Evolutionary conservation across 1,140 invertebrate genomes (phyloP).

Genomic region (Oreohelix idahoensis): DNA sequence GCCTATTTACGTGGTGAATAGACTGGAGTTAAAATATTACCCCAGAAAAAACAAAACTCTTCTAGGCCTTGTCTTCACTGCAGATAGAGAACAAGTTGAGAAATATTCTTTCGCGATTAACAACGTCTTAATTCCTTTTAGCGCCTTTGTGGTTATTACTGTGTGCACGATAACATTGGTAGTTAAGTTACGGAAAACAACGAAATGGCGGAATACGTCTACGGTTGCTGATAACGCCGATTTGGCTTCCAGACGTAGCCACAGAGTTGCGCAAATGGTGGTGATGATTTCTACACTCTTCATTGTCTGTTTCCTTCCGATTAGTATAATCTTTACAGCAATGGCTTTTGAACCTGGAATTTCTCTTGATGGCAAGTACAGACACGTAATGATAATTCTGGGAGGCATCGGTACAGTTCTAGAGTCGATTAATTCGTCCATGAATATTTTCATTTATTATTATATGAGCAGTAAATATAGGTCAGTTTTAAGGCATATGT

Average conservation of each 20-base stretch:
- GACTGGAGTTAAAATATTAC: too few species aligned
- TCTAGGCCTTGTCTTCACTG: neutral
- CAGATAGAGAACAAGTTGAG: neutral
- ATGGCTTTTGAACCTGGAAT: neutral
- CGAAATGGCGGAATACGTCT: neutral
- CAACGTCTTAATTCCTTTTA: conserved; percentile 9
- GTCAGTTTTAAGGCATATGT: neutral
- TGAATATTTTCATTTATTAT: conserved; percentile 32
- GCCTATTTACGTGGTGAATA: too few species aligned
- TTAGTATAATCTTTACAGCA: conserved; percentile 12
- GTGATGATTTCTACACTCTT: conserved; percentile 15
- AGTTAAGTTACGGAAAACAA: neutral
- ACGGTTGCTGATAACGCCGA: neutral
- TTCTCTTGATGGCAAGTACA: conserved; percentile 22
- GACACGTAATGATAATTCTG: neutral
- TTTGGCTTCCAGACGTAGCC: neutral
- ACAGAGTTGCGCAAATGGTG: conserved; percentile 19
- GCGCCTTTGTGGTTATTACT: conserved; percentile 1
- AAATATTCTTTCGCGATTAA: neutral
- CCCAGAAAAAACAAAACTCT: conserved; percentile 10
- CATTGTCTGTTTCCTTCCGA: conserved; percentile 5
- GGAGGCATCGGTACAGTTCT: neutral
- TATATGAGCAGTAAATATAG: conserved; percentile 10
- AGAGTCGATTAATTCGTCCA: conserved; percentile 6
- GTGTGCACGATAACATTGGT: neutral